These are phyloP conservation scores for Tenthredo distinguenda DNA, from an alignment of 2,888 invertebrate species.

Conservation along the genomic window DNA sequence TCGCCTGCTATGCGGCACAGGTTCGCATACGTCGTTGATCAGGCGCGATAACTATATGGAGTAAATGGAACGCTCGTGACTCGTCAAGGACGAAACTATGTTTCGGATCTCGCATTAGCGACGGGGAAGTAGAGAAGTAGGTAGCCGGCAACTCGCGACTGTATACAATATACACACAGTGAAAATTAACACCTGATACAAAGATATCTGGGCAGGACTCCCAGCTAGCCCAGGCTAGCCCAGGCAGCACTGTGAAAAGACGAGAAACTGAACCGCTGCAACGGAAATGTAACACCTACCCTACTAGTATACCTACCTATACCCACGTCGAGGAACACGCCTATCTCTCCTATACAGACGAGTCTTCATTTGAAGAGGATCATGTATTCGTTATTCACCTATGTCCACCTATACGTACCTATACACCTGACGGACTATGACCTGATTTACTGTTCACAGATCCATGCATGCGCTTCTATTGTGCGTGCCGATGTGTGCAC, in stretches of 20 bases:
- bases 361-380: conserved; percentile 3
- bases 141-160: not conserved
- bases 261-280: conserved; percentile 28
- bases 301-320: not conserved
- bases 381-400: conserved; percentile 7
- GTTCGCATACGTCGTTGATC: not conserved
- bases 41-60: not conserved
- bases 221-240: not conserved
- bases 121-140: not conserved
- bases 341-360: not conserved
- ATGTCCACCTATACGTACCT: not conserved
- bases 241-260: not conserved
- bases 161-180: not conserved
- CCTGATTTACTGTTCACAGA: conserved; percentile 12
- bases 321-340: not conserved
- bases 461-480: conserved; percentile 1
- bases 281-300: conserved; percentile 42
- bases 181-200: conserved; percentile 37
- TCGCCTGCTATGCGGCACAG: not conserved
- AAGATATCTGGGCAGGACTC: not conserved
- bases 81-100: conserved; percentile 19
- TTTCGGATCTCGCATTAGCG: not conserved
- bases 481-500: not conserved
- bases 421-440: not conserved
- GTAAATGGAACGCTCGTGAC: conserved; percentile 19